Evolutionary conservation across 2,797 vertebrate species (phyloP).

Genomic region (Sebastes hopkinsi): DNA sequence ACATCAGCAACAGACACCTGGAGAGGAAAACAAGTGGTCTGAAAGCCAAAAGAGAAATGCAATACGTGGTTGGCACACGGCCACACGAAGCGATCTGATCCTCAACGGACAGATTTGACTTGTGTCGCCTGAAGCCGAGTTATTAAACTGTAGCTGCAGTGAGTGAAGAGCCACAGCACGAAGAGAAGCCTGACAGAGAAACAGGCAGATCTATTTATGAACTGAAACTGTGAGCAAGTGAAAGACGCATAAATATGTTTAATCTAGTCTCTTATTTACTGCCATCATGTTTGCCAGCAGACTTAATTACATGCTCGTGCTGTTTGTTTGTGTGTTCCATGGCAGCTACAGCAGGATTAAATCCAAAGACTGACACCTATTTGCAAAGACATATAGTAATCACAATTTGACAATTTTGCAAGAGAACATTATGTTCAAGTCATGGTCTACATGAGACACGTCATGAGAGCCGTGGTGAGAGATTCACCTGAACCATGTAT

Average conservation of each 20-base stretch:
- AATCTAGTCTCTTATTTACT: slow-evolving; percentile 55
- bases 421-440: slow-evolving; percentile 23
- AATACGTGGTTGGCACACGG: not conserved
- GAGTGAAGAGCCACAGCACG: slow-evolving; percentile 1
- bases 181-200: slow-evolving; percentile 16
- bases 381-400: slow-evolving; percentile 29
- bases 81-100: not conserved
- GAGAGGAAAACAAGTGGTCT: not conserved
- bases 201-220: slow-evolving; percentile 51
- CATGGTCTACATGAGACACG: slow-evolving; percentile 1
- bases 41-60: not conserved
- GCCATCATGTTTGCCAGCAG: slow-evolving; percentile 12
- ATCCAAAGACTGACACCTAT: slow-evolving; percentile 32
- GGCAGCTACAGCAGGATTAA: slow-evolving; percentile 7
- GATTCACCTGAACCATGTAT: slow-evolving; percentile 18
- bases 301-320: slow-evolving; percentile 42
- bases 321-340: slow-evolving; percentile 27
- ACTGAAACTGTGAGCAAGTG: slow-evolving; percentile 19
- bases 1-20: not conserved
- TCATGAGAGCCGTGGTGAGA: slow-evolving; percentile 13
- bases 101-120: not conserved
- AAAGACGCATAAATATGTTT: slow-evolving; percentile 11
- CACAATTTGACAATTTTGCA: not conserved
- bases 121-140: not conserved
- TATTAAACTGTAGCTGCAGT: slow-evolving; percentile 1